Conservation (phyloP, 2,888 invertebrate species). For the Drosophila meridionalis region DNA sequence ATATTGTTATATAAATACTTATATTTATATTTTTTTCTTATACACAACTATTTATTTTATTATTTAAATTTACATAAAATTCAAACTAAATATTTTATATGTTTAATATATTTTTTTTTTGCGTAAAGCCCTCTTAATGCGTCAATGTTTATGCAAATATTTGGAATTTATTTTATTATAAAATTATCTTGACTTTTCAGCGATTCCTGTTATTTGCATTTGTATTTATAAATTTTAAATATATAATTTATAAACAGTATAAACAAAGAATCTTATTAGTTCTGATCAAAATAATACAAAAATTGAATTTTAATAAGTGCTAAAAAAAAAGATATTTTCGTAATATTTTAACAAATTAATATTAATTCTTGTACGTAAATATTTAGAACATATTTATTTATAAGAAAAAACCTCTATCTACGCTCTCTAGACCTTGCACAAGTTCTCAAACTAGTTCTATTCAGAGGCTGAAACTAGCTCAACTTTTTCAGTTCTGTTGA, state of each 20-base stretch:
- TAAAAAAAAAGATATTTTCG: background rate
- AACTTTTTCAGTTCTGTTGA: background rate
- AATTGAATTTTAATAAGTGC: background rate
- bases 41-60: no score
- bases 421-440: background rate
- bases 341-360: background rate
- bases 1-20: background rate
- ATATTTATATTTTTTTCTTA: no score
- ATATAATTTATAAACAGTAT: background rate
- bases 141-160: conserved; percentile 12
- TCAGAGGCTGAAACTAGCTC: background rate
- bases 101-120: background rate
- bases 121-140: background rate
- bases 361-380: background rate
- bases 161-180: background rate
- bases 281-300: conserved; percentile 8
- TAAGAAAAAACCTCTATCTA: background rate
- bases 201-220: background rate
- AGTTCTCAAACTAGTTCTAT: background rate
- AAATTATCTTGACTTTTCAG: conserved; percentile 4
- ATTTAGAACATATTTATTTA: background rate
- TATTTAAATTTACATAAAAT: background rate
- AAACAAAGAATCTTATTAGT: background rate
- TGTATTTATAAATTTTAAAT: background rate
- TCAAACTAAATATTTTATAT: background rate